These are phyloP conservation scores for Drusus annulatus DNA, from an alignment of 1,140 invertebrate species.

Conservation along the genomic window DNA sequence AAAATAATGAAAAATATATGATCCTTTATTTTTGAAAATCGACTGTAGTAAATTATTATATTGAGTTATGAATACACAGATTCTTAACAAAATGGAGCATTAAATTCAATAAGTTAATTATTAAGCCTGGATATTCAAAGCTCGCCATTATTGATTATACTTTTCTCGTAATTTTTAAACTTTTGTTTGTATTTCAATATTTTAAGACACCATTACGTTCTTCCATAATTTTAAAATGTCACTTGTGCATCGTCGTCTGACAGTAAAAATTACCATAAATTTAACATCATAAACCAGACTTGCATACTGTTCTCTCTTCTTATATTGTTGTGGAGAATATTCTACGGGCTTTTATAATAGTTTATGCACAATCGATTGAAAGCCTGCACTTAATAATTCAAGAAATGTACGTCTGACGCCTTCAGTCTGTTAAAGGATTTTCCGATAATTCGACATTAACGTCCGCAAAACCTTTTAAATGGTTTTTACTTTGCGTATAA, in stretches of 20 bases:
- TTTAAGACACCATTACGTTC: too few species aligned
- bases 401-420: background rate
- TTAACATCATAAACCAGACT: constrained; percentile 1
- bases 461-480: background rate
- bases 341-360: background rate
- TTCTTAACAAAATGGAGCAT: too few species aligned
- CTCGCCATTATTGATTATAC: too few species aligned
- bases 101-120: too few species aligned
- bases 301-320: background rate
- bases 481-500: background rate
- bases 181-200: too few species aligned
- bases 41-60: too few species aligned
- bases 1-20: too few species aligned
- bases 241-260: background rate
- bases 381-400: constrained; percentile 6
- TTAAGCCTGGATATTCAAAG: too few species aligned
- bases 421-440: background rate
- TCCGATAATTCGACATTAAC: background rate
- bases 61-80: too few species aligned
- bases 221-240: background rate
- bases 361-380: constrained; percentile 1
- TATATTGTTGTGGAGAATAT: background rate
- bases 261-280: constrained; percentile 16
- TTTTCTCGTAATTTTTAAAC: too few species aligned
- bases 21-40: too few species aligned